Percentiles rank a stretch among this genome's conserved stretches.
phyloP scores from a whole-genome alignment of 2,797 vertebrate genomes.

The Tapera naevia region DNA sequence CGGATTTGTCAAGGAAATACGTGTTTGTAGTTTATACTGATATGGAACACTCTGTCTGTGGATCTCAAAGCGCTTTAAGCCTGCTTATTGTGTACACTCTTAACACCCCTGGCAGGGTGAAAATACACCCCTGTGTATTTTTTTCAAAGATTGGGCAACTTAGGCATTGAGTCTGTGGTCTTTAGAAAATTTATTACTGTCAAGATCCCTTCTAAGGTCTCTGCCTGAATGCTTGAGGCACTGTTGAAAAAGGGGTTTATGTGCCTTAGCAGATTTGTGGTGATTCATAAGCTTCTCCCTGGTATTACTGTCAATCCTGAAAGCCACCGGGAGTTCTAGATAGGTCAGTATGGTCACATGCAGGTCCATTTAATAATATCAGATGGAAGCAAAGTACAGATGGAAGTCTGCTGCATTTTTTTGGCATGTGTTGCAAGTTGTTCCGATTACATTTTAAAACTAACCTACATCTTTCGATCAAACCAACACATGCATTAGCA shows the following conservation, averaged over 20 bases:
- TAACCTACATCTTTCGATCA: conserved; percentile 57
- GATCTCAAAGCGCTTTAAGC: neutral
- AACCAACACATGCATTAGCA: conserved; percentile 18
- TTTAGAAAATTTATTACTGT: conserved; percentile 1
- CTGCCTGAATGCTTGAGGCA: conserved; percentile 3
- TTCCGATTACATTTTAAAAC: conserved; percentile 28
- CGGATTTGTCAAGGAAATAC: neutral
- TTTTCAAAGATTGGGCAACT: neutral
- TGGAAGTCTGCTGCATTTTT: conserved; percentile 4
- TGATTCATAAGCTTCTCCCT: neutral
- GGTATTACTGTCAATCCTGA: conserved; percentile 35
- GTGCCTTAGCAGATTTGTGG: conserved; percentile 15
- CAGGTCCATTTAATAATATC: conserved; percentile 24
- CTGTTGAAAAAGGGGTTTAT: neutral
- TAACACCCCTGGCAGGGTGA: neutral
- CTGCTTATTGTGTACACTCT: neutral
- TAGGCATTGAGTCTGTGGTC: neutral
- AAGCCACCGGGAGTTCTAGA: conserved; percentile 11
- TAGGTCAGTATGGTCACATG: neutral
- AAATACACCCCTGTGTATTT: too few species aligned
- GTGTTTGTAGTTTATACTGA: neutral
- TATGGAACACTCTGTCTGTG: neutral
- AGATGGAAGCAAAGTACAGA: neutral
- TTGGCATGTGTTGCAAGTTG: neutral
- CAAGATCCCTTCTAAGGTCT: conserved; percentile 3